phyloP scores from a whole-genome alignment of 2,113 vertebrate genomes.

The Rhagologus leucostigma region DNA sequence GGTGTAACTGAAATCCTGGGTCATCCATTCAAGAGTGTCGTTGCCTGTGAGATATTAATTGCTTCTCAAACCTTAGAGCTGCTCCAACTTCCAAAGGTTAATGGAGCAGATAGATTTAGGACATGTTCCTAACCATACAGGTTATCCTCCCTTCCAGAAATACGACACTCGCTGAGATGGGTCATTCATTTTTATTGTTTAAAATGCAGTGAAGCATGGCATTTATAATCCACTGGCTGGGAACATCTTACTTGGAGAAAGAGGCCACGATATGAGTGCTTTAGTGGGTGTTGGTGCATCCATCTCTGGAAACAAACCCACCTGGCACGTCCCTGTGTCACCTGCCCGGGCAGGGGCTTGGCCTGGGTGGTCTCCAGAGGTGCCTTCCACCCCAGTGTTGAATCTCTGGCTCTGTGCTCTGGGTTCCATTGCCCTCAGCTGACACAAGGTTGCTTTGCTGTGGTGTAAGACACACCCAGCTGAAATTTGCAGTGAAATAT shows the following conservation, averaged over 20 bases:
- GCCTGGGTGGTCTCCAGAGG: not conserved
- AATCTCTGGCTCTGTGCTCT: not conserved
- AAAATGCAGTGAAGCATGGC: conserved; percentile 73
- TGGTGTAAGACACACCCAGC: not conserved
- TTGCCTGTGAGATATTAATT: conserved; percentile 65
- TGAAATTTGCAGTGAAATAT: not conserved
- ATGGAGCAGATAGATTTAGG: conserved; percentile 76
- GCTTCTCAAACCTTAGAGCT: conserved; percentile 57
- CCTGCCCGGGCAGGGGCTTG: not conserved
- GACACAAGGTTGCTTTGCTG: not conserved
- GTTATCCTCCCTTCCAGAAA: conserved; percentile 76
- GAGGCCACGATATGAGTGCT: not conserved
- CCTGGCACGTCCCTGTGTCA: not conserved
- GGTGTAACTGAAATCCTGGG: conserved; percentile 67
- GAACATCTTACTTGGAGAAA: not conserved
- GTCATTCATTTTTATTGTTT: conserved; percentile 77
- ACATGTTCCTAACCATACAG: conserved; percentile 57
- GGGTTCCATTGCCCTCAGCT: not conserved
- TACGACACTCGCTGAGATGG: conserved; percentile 70
- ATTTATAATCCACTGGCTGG: conserved; percentile 63
- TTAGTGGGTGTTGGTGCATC: not conserved
- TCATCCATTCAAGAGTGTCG: conserved; percentile 24
- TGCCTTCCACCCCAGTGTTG: not conserved
- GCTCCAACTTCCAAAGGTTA: conserved; percentile 72
- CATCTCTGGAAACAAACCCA: not conserved